Percentiles rank a stretch among this genome's conserved stretches.
phyloP scores from a whole-genome alignment of 2,888 invertebrate species.

The Caprella mutica region DNA sequence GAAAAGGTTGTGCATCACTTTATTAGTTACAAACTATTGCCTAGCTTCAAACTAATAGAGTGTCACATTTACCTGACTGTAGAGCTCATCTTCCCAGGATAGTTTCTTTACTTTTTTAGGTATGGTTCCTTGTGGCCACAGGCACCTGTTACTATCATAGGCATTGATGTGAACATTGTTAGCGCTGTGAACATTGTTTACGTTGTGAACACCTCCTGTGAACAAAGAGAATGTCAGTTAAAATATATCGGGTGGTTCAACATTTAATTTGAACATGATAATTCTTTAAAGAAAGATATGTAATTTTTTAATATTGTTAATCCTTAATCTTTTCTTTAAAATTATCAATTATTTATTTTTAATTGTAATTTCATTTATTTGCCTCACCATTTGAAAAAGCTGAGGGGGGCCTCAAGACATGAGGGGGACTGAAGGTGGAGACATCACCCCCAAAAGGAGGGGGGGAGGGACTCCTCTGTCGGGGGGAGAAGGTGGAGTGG shows the following conservation, averaged over 20 bases:
- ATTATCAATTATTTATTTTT: background rate
- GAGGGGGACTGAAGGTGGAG: slow-evolving; percentile 7
- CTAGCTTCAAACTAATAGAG: too few species aligned
- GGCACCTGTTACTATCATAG: background rate
- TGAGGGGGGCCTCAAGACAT: slow-evolving; percentile 3
- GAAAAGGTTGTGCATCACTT: too few species aligned
- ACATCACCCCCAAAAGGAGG: background rate
- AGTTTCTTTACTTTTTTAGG: slow-evolving; percentile 63
- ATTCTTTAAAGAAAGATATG: background rate
- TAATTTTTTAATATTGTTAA: background rate
- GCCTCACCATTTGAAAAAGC: background rate
- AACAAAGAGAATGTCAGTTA: too few species aligned
- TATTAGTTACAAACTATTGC: too few species aligned
- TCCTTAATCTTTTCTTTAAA: background rate
- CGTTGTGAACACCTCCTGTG: too few species aligned
- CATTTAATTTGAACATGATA: too few species aligned
- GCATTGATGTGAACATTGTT: background rate
- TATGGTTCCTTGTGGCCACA: slow-evolving; percentile 57
- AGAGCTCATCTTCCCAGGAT: slow-evolving; percentile 58
- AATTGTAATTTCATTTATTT: background rate
- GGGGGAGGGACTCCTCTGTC: slow-evolving; percentile 7
- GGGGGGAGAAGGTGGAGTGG: slow-evolving; percentile 17
- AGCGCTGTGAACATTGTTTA: too few species aligned
- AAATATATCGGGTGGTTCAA: too few species aligned
- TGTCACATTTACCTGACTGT: slow-evolving; percentile 31